phyloP scores from a whole-genome alignment of 2,797 vertebrate genomes.

The Eulemur coronatus region DNA sequence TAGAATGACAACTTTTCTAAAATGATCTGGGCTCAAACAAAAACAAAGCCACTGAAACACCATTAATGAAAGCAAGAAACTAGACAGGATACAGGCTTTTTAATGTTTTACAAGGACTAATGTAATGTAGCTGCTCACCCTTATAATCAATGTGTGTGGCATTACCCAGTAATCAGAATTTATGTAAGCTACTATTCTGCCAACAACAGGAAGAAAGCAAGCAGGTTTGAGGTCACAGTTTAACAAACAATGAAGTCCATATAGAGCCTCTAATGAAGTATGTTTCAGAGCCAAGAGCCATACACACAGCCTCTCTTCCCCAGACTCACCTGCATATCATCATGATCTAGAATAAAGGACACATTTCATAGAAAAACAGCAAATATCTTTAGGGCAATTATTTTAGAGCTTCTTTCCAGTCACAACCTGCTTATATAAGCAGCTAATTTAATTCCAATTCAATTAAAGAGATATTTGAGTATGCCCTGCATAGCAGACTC shows the following conservation, averaged over 20 bases:
- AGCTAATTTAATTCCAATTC: constrained; percentile 44
- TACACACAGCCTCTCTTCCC: not conserved
- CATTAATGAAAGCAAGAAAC: constrained; percentile 8
- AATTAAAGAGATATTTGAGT: constrained; percentile 24
- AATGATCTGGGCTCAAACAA: constrained; percentile 26
- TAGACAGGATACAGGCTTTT: not conserved
- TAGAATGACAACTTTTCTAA: not conserved
- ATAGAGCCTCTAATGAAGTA: not conserved
- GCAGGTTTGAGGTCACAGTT: not conserved
- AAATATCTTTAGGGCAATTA: constrained; percentile 30
- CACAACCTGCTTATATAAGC: constrained; percentile 17
- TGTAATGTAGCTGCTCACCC: not conserved
- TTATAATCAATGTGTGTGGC: constrained; percentile 11
- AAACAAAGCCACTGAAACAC: constrained; percentile 8
- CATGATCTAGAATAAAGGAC: not conserved
- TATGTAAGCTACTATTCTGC: not conserved
- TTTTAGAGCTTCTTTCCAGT: constrained; percentile 8
- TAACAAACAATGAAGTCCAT: constrained; percentile 21
- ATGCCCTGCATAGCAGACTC: not conserved
- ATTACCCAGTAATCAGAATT: not conserved
- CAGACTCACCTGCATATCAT: not conserved
- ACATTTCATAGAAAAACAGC: not conserved
- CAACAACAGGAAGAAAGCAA: constrained; percentile 33
- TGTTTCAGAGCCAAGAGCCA: constrained; percentile 17
- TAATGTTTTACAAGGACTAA: constrained; percentile 12